phyloP scores from a whole-genome alignment of 2,113 vertebrate genomes.

The Chinchilla lanigera region DNA sequence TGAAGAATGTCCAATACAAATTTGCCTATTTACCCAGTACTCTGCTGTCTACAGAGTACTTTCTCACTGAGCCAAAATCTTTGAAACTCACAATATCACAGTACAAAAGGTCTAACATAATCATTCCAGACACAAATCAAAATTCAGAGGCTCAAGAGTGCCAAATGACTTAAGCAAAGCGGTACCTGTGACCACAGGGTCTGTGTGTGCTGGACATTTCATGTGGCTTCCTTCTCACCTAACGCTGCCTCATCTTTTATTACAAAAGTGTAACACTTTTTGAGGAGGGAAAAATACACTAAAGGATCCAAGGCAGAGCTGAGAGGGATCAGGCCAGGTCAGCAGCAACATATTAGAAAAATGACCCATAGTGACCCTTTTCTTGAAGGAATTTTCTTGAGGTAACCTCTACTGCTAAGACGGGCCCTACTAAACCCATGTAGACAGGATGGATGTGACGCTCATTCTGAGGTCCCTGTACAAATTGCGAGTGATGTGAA shows the following conservation, averaged over 20 bases:
- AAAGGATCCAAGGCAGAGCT: neutral
- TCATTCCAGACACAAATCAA: neutral
- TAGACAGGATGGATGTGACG: neutral
- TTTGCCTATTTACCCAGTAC: neutral
- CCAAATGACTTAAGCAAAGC: neutral
- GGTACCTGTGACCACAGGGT: neutral
- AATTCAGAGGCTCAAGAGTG: neutral
- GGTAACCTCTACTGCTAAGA: neutral
- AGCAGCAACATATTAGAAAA: constrained; percentile 29
- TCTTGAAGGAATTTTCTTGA: constrained; percentile 61
- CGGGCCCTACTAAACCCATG: constrained; percentile 34
- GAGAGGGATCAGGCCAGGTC: constrained; percentile 61
- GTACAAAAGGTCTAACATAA: neutral
- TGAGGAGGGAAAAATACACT: constrained; percentile 14
- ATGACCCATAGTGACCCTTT: constrained; percentile 46
- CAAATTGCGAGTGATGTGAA: constrained; percentile 43
- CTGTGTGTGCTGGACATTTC: neutral
- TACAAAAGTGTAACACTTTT: constrained; percentile 41
- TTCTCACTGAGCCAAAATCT: neutral
- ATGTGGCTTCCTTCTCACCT: neutral
- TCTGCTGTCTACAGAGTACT: neutral
- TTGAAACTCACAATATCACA: neutral
- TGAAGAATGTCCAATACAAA: neutral
- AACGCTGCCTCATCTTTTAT: neutral
- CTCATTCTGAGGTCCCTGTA: neutral